Base-by-base conservation (phyloP, 2,113 vertebrate genomes). In the Vicugna pacos region DNA sequence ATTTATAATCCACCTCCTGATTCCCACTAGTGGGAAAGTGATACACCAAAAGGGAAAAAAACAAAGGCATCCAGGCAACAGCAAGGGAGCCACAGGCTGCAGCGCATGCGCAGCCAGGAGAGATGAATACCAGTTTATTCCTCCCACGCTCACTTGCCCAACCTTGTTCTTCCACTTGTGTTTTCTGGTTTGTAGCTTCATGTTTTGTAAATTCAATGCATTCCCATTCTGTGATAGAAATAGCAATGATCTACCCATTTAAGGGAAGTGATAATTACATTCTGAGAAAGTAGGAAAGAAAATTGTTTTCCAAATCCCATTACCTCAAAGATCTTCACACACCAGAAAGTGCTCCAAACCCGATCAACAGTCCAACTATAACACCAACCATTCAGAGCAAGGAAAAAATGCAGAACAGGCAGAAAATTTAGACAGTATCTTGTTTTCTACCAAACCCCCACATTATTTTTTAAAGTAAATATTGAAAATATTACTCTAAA, bases 401-500 rank as follows among this genome's bases (percentile, higher is more conserved):
- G n/a, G n/a, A n/a, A 77, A 77, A 77, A 46, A 67, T 26, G 58
- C 30, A 89, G 32, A 93, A 89, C 9, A 89, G 17, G 32, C 22
- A 82, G 88, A 89, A 92, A 70, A 96, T 60, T 38, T 30, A 90
- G 30, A 84, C 5, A 38, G 32, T 58, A 48, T 56, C 3, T 65
- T 93, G n/a, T 2, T 32, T 22, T 48, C 69, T 94, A 62, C 46
- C 82, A 92, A 88, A 88, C 5, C 7, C 6, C 38, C 14, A 67
- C 9, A 6, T 84, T 75, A 79, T 38, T 54, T 79, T 90, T 77
- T 62, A 26, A 83, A 88, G 24, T 54, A 81, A 88, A 65, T 46
- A 11, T 50, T 87, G 14, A 94, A 86, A 92, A 92, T 64, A 42
- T 54, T 85, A 81, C 26, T 81, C 82, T 86, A 54, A 83, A 96